A percentile compares a stretch with the other conserved stretches of the same genome.
phyloP scores from a whole-genome alignment of 2,113 vertebrate genomes.

The Neodontobutis hainanensis region DNA sequence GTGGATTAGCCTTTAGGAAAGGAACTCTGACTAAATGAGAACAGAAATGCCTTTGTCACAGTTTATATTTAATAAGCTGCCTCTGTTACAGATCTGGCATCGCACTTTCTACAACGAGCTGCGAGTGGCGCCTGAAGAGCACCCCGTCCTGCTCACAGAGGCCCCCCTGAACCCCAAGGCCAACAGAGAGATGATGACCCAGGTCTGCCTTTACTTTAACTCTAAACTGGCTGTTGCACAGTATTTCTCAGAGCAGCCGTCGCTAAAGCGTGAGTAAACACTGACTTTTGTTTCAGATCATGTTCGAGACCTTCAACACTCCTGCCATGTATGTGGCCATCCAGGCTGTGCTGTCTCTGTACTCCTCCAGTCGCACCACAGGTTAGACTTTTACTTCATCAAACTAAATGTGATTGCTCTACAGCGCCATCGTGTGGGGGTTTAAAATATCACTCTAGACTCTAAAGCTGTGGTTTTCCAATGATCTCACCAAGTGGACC shows the following conservation, averaged over 20 bases:
- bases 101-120: neutral
- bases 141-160: conserved; percentile 89
- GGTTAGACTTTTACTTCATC: conserved; percentile 75
- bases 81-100: conserved; percentile 40
- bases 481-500: too few relatives aligned
- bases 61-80: too few relatives aligned
- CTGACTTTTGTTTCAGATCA: conserved; percentile 82
- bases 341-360: conserved; percentile 95
- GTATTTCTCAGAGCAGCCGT: too few relatives aligned
- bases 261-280: too few relatives aligned
- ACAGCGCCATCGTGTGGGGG: too few relatives aligned
- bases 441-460: too few relatives aligned
- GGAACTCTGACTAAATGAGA: too few relatives aligned
- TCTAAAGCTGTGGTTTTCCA: too few relatives aligned
- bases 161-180: conserved; percentile 65
- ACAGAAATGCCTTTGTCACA: too few relatives aligned
- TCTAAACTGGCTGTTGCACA: too few relatives aligned
- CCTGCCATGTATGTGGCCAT: conserved; percentile 98
- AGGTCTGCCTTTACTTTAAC: neutral
- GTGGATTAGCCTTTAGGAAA: too few relatives aligned
- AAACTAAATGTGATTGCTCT: neutral
- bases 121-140: neutral
- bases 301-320: conserved; percentile 97
- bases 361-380: conserved; percentile 94
- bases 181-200: conserved; percentile 49